Base-by-base conservation (phyloP, 2,797 vertebrate species). In the Lagocephalus sceleratus region DNA sequence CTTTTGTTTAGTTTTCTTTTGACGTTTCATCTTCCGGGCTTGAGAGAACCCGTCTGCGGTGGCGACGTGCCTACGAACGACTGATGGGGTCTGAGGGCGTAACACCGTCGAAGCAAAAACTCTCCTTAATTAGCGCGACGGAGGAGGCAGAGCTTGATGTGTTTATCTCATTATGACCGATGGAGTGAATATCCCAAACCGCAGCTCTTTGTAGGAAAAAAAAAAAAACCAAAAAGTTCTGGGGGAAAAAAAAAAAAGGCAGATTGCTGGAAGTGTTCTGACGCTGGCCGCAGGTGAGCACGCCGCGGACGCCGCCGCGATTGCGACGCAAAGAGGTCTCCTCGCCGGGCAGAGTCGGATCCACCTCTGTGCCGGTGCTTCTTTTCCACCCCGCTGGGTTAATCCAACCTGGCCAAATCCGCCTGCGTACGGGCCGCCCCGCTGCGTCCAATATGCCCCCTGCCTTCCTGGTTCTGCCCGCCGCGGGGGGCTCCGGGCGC, bases 371-470 rank as follows among this genome's bases (percentile, higher is more conserved):
- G 49, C 75, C 52, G 55, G 48, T 66, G 53, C 60, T 67, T 74
- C 66, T 63, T 64, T 64, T 69, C 74, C 69, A 59, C 73, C 85
- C 81, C 57, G 75, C 81, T 83, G 79, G 58, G 86, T 66, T 75
- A 83, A 85, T 82, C 80, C 79, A 75, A 82, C 84, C 79, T 51
- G 75, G 79, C 83, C 85, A 70, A 75, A 75, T 76, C 86, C 74
- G 62, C 69, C 77, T 76, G 57, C 82, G 64, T 52, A 49, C 67
- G 63, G 77, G 81, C 21, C 4, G 47, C 67, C 88, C 83, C 73
- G 82, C 89, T 89, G 88, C 73, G 81, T 75, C 73, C 87, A 86
- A 89, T 89, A 89, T 89, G 87, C 85, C 86, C 81, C 88, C 85
- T 72, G 60, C 79, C 63, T 81, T 66, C 55, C 60, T 49, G 71